Evolutionary conservation across 2,888 invertebrate genomes (phyloP).

Genomic region (Nemoura dubitans): DNA sequence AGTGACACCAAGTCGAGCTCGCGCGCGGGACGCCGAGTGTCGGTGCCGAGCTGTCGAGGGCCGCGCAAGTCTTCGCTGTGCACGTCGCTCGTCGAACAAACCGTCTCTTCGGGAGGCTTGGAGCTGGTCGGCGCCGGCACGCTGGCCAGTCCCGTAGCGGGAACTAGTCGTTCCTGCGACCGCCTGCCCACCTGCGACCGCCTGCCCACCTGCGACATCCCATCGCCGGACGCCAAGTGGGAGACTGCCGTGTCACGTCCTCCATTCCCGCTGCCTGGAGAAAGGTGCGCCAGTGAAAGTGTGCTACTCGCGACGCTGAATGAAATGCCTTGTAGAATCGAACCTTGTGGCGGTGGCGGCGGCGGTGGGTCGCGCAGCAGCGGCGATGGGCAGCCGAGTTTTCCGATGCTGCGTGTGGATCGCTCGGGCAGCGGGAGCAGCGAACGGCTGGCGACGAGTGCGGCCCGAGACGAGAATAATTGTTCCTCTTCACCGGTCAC

Average conservation of each 20-base stretch:
- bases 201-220: background rate
- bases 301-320: background rate
- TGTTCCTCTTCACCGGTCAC: constrained; percentile 54
- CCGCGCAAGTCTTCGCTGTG: background rate
- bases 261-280: constrained; percentile 54
- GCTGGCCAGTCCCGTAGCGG: background rate
- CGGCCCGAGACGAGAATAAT: background rate
- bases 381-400: background rate
- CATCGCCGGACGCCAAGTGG: background rate
- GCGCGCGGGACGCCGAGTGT: constrained; percentile 53
- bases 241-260: constrained; percentile 57
- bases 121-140: background rate
- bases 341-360: background rate
- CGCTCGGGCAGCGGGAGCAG: background rate
- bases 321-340: constrained; percentile 18
- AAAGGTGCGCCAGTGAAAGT: constrained; percentile 42
- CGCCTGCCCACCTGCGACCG: background rate
- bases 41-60: constrained; percentile 19
- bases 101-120: background rate
- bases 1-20: background rate
- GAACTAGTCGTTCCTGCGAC: background rate
- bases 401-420: constrained; percentile 31
- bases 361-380: background rate
- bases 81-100: constrained; percentile 21
- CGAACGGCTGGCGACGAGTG: constrained; percentile 9